A percentile compares a stretch with the other conserved stretches of the same genome.
phyloP scores from a whole-genome alignment of 2,113 vertebrate genomes.

The Lycaon pictus region DNA sequence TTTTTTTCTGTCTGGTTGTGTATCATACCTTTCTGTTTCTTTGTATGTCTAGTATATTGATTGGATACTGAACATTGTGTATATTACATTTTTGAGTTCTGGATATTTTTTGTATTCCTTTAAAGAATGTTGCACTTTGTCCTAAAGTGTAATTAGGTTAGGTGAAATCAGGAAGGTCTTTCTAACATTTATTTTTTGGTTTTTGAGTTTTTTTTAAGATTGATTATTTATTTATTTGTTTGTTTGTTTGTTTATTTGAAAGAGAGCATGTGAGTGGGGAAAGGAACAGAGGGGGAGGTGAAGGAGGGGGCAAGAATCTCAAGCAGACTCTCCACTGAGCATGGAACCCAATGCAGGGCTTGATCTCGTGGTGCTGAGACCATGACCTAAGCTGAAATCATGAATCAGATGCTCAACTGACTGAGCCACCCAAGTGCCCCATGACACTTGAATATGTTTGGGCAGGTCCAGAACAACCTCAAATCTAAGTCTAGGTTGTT shows the following conservation, averaged over 20 bases:
- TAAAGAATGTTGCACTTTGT: neutral
- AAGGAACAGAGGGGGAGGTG: neutral
- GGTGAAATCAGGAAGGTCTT: neutral
- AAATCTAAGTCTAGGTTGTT: neutral
- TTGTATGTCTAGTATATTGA: neutral
- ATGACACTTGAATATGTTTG: neutral
- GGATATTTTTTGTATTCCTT: neutral
- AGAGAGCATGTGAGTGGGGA: neutral
- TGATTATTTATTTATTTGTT: too few relatives aligned
- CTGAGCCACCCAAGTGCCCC: neutral
- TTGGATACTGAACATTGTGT: neutral
- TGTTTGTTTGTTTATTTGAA: neutral
- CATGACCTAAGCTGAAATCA: neutral
- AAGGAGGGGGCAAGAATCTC: neutral
- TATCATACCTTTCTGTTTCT: neutral
- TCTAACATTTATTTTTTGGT: neutral
- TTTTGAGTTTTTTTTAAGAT: neutral
- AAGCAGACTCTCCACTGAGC: neutral
- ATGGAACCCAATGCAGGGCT: neutral
- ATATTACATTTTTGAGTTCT: neutral
- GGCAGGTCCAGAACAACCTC: neutral
- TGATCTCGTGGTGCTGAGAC: neutral
- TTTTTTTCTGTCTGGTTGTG: neutral
- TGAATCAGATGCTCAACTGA: neutral
- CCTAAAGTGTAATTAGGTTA: constrained; percentile 10